Conservation (phyloP, 1,140 invertebrate genomes). For the Pachypsylla venusta region DNA sequence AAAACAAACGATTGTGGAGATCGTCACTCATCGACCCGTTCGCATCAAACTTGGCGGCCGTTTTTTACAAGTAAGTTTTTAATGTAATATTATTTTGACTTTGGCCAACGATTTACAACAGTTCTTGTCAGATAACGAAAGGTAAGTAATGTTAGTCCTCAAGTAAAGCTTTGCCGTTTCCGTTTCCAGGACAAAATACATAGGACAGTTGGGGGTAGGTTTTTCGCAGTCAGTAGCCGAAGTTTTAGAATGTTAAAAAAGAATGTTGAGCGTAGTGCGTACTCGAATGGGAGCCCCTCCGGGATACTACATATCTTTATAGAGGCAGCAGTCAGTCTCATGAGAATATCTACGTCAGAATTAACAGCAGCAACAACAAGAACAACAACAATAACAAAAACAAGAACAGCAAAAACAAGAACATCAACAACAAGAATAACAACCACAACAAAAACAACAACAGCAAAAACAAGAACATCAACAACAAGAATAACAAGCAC, state of each 20-base stretch:
- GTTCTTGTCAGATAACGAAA: background rate
- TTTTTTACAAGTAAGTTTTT: slow-evolving; percentile 49
- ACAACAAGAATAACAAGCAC: too few relatives aligned
- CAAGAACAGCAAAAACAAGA: too few relatives aligned
- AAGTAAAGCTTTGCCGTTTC: background rate
- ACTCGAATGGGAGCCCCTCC: too few relatives aligned
- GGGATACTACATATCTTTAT: too few relatives aligned
- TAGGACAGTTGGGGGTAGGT: too few relatives aligned
- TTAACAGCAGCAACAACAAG: too few relatives aligned
- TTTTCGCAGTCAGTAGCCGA: background rate
- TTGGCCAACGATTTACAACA: background rate
- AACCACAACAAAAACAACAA: too few relatives aligned
- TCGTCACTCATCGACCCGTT: slow-evolving; percentile 57
- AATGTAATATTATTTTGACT: background rate
- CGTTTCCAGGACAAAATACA: background rate
- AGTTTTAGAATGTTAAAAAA: background rate
- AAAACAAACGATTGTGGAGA: slow-evolving; percentile 46
- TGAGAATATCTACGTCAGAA: too few relatives aligned
- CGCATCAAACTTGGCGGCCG: slow-evolving; percentile 56
- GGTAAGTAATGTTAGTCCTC: background rate
- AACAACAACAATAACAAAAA: too few relatives aligned
- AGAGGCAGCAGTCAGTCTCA: too few relatives aligned
- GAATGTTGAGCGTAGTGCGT: background rate
- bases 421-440: too few relatives aligned
- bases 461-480: too few relatives aligned